These are phyloP conservation scores for Telmatochromis sp. DNA, from an alignment of 2,113 vertebrate species.

Conservation along the genomic window DNA sequence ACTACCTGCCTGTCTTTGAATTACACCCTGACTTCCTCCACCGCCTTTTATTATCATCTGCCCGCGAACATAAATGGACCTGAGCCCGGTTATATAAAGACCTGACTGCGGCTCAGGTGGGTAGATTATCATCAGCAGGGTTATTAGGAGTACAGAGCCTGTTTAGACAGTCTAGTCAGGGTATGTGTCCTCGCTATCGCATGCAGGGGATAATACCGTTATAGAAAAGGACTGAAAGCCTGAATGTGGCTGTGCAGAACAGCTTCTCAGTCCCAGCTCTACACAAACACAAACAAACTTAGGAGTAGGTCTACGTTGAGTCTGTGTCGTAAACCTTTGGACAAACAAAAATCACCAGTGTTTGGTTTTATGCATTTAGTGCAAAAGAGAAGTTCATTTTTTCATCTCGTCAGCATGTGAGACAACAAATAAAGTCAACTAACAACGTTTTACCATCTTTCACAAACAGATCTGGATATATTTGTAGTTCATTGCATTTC, in stretches of 20 bases:
- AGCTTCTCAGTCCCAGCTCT: not conserved
- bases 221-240: not conserved
- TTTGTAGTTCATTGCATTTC: not conserved
- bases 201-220: accelerated
- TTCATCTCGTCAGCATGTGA: not conserved
- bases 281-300: not conserved
- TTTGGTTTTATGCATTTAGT: not conserved
- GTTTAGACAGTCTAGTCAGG: not conserved
- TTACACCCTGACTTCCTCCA: not conserved
- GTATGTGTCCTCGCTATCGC: not conserved
- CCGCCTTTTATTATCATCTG: not conserved
- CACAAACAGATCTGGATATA: accelerated
- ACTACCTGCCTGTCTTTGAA: not conserved
- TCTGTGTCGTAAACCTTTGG: not conserved
- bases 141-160: not conserved
- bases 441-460: not conserved
- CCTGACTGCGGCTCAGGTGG: not conserved
- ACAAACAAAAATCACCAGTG: accelerated
- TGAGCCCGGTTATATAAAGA: not conserved
- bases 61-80: accelerated
- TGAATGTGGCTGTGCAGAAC: not conserved
- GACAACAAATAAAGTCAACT: not conserved
- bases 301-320: accelerated
- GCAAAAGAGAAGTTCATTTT: accelerated
- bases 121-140: not conserved